These are phyloP conservation scores for Choloepus hoffmanni DNA, from an alignment of 2,113 vertebrate genomes.

Conservation along the genomic window DNA sequence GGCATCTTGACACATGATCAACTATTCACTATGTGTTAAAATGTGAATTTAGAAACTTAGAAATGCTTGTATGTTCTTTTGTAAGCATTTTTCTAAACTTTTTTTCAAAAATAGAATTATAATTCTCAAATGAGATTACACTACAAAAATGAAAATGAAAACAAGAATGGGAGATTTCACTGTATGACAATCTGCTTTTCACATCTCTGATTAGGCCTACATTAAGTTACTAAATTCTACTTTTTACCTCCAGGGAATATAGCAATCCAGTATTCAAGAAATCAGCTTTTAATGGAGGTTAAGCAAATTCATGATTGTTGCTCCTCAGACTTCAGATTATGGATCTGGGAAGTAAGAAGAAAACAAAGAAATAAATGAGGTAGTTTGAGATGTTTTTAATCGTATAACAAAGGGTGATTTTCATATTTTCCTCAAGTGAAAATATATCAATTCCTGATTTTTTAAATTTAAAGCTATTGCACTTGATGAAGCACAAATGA, in stretches of 20 bases:
- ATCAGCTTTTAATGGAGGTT: background rate
- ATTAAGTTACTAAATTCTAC: background rate
- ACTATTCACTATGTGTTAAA: background rate
- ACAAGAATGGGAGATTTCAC: background rate
- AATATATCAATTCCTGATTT: background rate
- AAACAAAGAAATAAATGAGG: background rate
- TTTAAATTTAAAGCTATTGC: background rate
- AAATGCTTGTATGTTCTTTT: background rate
- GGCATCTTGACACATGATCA: background rate
- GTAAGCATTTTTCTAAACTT: background rate
- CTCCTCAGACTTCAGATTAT: background rate
- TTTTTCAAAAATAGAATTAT: background rate
- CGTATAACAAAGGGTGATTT: background rate
- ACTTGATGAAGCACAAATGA: background rate
- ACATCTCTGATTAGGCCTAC: background rate
- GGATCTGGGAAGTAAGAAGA: background rate
- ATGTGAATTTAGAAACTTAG: background rate
- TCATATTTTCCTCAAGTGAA: background rate
- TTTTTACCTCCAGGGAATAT: background rate
- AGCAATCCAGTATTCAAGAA: background rate
- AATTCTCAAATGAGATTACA: background rate
- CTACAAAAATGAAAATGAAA: slow-evolving; percentile 19
- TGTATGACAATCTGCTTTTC: background rate
- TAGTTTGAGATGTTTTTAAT: background rate
- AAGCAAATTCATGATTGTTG: background rate